Percentiles rank a stretch among this genome's conserved stretches.
Conservation (phyloP, 2,113 vertebrate species). For the Phylloscopus trochiloides region DNA sequence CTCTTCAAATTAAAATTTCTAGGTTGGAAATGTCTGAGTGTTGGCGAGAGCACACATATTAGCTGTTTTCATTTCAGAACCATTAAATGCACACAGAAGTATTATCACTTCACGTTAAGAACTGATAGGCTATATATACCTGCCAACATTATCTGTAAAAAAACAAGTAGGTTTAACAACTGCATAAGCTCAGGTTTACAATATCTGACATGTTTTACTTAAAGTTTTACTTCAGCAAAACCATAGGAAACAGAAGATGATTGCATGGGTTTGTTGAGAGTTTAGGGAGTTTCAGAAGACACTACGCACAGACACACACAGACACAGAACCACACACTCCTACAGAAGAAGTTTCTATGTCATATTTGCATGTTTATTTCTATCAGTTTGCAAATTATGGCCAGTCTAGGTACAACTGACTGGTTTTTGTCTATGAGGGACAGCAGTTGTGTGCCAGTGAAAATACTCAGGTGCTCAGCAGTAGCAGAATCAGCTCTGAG, state of each 20-base stretch:
- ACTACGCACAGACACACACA: rapidly evolving
- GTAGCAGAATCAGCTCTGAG: not conserved
- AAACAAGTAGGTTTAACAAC: not conserved
- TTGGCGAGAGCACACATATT: not conserved
- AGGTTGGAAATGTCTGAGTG: not conserved
- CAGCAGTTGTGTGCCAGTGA: not conserved
- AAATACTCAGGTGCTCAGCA: not conserved
- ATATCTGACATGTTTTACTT: not conserved
- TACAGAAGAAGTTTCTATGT: not conserved
- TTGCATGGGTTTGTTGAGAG: not conserved
- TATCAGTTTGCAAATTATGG: not conserved
- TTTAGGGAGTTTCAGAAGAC: not conserved
- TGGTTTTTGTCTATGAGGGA: not conserved
- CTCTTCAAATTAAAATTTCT: not conserved
- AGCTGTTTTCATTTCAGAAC: not conserved
- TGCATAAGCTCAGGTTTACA: not conserved
- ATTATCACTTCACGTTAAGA: not conserved
- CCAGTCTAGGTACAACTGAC: not conserved
- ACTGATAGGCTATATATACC: not conserved
- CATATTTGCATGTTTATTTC: not conserved
- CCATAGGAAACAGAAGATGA: not conserved
- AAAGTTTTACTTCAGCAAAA: not conserved
- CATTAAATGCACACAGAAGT: not conserved
- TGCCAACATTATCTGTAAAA: not conserved
- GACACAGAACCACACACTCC: rapidly evolving